phyloP scores from a whole-genome alignment of 2,797 vertebrate species.

The Girardinus metallicus region DNA sequence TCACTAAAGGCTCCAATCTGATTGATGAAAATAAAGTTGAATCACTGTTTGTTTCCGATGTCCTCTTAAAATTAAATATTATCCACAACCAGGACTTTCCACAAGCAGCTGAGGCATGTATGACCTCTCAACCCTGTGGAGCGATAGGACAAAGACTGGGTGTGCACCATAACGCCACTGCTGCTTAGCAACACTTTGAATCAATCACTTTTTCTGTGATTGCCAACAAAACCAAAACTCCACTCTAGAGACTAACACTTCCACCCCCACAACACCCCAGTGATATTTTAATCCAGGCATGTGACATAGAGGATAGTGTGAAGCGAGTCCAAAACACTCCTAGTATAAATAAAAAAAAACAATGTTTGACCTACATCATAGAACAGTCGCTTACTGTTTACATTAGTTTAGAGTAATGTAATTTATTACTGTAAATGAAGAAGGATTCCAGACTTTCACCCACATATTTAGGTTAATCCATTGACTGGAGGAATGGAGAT shows the following conservation, averaged over 20 bases:
- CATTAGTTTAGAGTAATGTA: conserved; percentile 47
- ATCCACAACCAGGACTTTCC: conserved; percentile 68
- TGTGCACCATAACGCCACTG: conserved; percentile 60
- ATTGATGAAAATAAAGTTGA: conserved; percentile 32
- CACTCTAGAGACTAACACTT: conserved; percentile 26
- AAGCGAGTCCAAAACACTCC: conserved; percentile 28
- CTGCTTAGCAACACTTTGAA: conserved; percentile 70
- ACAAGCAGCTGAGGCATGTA: conserved; percentile 69
- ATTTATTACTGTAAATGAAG: conserved; percentile 46
- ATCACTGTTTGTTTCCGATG: conserved; percentile 20
- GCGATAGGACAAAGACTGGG: conserved; percentile 59
- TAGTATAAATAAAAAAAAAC: conserved; percentile 47
- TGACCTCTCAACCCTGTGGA: conserved; percentile 56
- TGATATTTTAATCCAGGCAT: conserved; percentile 61
- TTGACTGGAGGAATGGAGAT: conserved; percentile 37
- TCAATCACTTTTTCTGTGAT: conserved; percentile 71
- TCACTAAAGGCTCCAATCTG: conserved; percentile 46
- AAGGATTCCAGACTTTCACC: conserved; percentile 37
- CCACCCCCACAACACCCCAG: conserved; percentile 12
- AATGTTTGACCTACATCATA: conserved; percentile 63
- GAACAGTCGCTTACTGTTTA: conserved; percentile 52
- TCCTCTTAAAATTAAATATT: conserved; percentile 10
- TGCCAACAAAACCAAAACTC: conserved; percentile 44
- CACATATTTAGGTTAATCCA: conserved; percentile 76
- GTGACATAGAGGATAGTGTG: conserved; percentile 38